Percentiles rank a stretch among this genome's conserved stretches.
Evolutionary conservation across 64 coral and sea anemone genomes (phyloP).

Genomic region (Anthopleura sola): DNA sequence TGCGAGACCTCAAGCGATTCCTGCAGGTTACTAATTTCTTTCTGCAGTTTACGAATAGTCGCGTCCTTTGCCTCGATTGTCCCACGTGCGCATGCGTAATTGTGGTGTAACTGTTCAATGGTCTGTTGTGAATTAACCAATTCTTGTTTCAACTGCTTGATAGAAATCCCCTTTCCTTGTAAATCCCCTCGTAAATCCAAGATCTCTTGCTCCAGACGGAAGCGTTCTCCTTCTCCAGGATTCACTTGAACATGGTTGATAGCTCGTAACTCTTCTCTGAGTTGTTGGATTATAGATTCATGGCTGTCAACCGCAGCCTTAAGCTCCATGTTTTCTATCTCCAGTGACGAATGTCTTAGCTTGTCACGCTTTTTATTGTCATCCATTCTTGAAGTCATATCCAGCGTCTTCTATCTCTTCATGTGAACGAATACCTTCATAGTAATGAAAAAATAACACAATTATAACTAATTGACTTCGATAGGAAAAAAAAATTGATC

Average conservation of each 20-base stretch:
- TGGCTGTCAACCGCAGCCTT: constrained; percentile 44
- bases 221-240: constrained; percentile 14
- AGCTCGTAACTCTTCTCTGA: constrained; percentile 42
- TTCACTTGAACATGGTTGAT: constrained; percentile 11
- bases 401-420: not conserved
- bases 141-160: constrained; percentile 63
- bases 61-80: constrained; percentile 80
- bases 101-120: constrained; percentile 73
- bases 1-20: constrained; percentile 61
- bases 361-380: not conserved
- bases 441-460: not conserved
- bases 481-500: not conserved
- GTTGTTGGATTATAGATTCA: constrained; percentile 29
- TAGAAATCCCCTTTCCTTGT: constrained; percentile 47
- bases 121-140: constrained; percentile 57
- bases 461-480: not conserved
- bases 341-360: not conserved
- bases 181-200: not conserved
- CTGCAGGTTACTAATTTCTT: constrained; percentile 61
- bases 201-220: constrained; percentile 9
- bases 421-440: not conserved
- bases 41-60: constrained; percentile 60
- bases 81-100: constrained; percentile 84
- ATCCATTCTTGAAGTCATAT: constrained; percentile 13
- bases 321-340: constrained; percentile 63